These are phyloP conservation scores for Poicephalus meyeri DNA, from an alignment of 2,113 vertebrate genomes.

Conservation along the genomic window DNA sequence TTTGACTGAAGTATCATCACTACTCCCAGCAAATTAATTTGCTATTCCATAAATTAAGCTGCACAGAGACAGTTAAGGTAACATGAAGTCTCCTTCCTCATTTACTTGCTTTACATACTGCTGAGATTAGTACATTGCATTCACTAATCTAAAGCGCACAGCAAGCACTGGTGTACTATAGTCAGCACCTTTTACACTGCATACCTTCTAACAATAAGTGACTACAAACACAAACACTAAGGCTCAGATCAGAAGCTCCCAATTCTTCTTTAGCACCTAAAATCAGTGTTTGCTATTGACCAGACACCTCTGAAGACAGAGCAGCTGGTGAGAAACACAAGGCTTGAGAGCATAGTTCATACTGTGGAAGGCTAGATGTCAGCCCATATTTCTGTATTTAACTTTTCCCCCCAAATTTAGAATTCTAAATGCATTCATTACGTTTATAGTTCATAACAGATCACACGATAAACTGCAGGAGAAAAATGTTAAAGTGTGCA, in stretches of 20 bases:
- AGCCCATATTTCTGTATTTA: neutral
- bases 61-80: neutral
- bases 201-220: neutral
- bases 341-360: neutral
- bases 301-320: neutral
- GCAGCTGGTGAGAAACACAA: neutral
- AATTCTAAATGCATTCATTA: neutral
- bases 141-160: neutral
- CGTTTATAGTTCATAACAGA: neutral
- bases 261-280: neutral
- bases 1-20: conserved; percentile 24
- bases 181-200: neutral
- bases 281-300: neutral
- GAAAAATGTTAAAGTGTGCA: neutral
- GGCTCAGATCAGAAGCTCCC: neutral
- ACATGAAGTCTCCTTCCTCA: neutral
- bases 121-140: neutral
- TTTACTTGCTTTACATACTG: neutral
- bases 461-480: neutral
- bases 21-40: conserved; percentile 15
- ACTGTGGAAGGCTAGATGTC: neutral
- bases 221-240: neutral
- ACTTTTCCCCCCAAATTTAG: neutral
- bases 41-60: conserved; percentile 35
- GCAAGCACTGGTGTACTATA: neutral